Conservation (phyloP, 2,888 invertebrate genomes). For the Fabriciana adippe region DNA sequence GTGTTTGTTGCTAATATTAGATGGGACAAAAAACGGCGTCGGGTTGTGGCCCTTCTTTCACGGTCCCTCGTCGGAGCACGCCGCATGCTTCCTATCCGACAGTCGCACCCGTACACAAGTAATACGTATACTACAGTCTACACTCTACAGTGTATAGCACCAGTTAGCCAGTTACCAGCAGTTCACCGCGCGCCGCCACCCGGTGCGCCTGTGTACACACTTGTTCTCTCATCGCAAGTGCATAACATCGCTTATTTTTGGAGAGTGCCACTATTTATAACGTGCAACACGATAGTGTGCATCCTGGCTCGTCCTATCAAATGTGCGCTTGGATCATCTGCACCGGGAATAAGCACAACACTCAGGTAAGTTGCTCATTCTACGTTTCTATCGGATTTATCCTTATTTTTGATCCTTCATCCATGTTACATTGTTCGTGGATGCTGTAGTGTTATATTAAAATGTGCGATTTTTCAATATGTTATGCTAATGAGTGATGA, state of each 20-base stretch:
- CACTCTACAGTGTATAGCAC: conserved; percentile 20
- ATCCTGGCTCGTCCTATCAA: conserved; percentile 53
- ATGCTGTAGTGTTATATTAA: conserved; percentile 41
- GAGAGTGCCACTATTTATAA: conserved; percentile 55
- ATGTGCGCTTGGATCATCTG: conserved; percentile 64
- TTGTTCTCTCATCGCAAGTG: conserved; percentile 59
- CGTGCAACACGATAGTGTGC: conserved; percentile 59
- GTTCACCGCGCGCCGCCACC: conserved; percentile 65
- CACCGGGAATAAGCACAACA: conserved; percentile 71
- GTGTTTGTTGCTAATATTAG: conserved; percentile 72
- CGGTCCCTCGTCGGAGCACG: conserved; percentile 61
- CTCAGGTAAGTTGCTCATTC: conserved; percentile 65
- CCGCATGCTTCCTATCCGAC: conserved; percentile 46
- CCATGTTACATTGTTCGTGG: conserved; percentile 29
- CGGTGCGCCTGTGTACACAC: conserved; percentile 58
- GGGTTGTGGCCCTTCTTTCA: conserved; percentile 70
- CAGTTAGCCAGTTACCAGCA: conserved; percentile 41
- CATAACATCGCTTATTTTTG: conserved; percentile 56
- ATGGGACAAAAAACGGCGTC: conserved; percentile 71
- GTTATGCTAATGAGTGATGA: conserved; percentile 48
- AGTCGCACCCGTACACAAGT: conserved; percentile 13
- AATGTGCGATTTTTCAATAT: conserved; percentile 43
- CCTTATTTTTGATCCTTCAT: conserved; percentile 27
- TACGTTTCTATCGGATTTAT: conserved; percentile 34
- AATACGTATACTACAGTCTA: conserved; percentile 43